Percentiles rank a stretch among this genome's conserved stretches.
These are phyloP conservation scores for Isichthys henryi DNA, from an alignment of 2,113 vertebrate genomes.

Conservation along the genomic window DNA sequence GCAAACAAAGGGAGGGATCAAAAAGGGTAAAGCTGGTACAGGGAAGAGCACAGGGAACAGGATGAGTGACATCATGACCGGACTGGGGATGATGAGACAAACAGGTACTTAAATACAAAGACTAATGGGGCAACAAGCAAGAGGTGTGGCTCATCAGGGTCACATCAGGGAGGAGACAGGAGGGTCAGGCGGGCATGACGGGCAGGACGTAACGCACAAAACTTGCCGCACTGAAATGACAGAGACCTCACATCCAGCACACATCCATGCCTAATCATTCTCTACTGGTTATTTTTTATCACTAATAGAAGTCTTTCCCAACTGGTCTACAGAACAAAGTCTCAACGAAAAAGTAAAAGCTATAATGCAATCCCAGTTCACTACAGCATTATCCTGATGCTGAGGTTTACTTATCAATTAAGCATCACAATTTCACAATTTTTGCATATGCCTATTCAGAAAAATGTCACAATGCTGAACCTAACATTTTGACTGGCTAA, in stretches of 20 bases:
- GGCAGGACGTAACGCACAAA: not conserved
- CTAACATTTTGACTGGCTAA: not conserved
- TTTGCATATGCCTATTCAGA: not conserved
- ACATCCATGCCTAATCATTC: constrained; percentile 37
- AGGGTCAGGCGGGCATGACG: not conserved
- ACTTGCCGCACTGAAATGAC: not conserved
- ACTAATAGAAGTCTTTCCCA: constrained; percentile 28
- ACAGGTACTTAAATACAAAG: not conserved
- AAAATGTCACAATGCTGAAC: not conserved
- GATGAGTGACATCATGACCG: not conserved
- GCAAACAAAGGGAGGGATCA: not conserved
- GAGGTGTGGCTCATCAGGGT: not conserved
- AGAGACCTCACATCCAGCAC: constrained; percentile 27
- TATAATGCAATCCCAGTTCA: not conserved
- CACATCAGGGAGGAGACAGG: not conserved
- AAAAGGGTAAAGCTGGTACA: not conserved
- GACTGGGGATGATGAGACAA: not conserved
- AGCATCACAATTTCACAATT: not conserved
- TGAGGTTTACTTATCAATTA: not conserved
- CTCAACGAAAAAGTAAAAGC: not conserved
- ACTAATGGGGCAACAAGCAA: not conserved
- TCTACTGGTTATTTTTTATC: constrained; percentile 39
- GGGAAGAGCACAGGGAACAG: not conserved
- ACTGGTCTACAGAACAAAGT: not conserved
- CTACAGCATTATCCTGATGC: not conserved